Base-by-base conservation (phyloP, 2,113 vertebrate genomes). In the Paramormyrops kingsleyae region DNA sequence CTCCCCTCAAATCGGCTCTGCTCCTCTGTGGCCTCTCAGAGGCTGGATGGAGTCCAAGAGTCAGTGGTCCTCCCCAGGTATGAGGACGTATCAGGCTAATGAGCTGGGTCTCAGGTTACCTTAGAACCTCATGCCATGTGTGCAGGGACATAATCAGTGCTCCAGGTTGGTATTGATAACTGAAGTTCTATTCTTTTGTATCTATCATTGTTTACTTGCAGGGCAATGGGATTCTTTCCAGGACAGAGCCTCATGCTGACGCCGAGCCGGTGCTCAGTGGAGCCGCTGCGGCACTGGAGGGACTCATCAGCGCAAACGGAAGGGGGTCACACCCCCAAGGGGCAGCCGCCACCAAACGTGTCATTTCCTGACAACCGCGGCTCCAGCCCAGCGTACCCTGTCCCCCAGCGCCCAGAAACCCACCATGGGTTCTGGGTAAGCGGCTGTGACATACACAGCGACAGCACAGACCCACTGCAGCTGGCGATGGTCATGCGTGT, bases 281-380 rank as follows among this genome's bases (percentile, higher is more conserved):
- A 59, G 53, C 8, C 56, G 12, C 6, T 6, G 24, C 17, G 42
- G 24, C 21, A 70, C 70, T 56, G 59, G 44, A 15, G n/a, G 46
- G 70, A 62, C 49, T 52, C 89, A 86, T 89, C 70, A 77, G 70
- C 1, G 13, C 21, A 87, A 46, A 47, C 52, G 87, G 53, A 80
- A 88, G 44, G 83, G 70, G 89, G 35, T 90, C 85, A 87, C 27
- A 46, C 87, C 42, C 46, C 89, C 74, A 74, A 50, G 53, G 53
- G 88, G n/a, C 85, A 89, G 80, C 83, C 53, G 70, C 44, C 53
- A 39, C 42, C 44, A 44, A 53, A 85, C 2, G 21, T 66, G 49
- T 87, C 80, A 90, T 49, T 88, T 91, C 39, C 88, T 66, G 24
- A 56, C 87, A 59, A 39, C 42, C 7, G n/a, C 47, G 86, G 39